Evolutionary conservation across 2,797 vertebrate species (phyloP).

Genomic region (Fistularia tabacaria): DNA sequence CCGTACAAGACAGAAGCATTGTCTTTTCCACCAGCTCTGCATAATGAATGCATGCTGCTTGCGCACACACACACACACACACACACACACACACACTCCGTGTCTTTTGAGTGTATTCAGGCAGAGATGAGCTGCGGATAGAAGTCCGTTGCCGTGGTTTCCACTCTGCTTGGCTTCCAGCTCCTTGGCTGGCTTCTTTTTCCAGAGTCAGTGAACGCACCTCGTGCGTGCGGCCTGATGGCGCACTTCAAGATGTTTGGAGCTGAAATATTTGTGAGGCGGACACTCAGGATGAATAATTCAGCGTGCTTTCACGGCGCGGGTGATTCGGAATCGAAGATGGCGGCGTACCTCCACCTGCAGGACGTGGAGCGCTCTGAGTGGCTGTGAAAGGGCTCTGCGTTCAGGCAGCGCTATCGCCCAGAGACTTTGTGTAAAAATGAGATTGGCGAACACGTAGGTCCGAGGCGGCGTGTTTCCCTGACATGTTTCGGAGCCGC

Average conservation of each 20-base stretch:
- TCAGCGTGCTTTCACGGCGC: conserved; percentile 47
- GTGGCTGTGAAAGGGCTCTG: conserved; percentile 45
- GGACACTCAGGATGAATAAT: conserved; percentile 60
- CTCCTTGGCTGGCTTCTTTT: too few species aligned
- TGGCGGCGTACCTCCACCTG: conserved; percentile 48
- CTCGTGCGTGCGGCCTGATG: conserved; percentile 22
- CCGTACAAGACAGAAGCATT: not conserved
- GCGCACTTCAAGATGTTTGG: conserved; percentile 36
- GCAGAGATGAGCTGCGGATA: too few species aligned
- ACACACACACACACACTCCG: too few species aligned
- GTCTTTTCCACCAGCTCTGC: not conserved
- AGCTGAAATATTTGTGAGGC: conserved; percentile 66
- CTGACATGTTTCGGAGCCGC: conserved; percentile 62
- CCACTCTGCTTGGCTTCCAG: too few species aligned
- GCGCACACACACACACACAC: conserved; percentile 2
- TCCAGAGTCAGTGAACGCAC: not conserved
- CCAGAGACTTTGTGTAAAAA: conserved; percentile 64
- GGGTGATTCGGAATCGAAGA: too few species aligned
- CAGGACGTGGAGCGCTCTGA: conserved; percentile 28
- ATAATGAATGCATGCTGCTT: not conserved
- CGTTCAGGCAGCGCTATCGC: conserved; percentile 39
- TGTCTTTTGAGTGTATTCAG: too few species aligned
- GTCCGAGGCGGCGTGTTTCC: conserved; percentile 64
- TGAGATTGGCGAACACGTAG: conserved; percentile 62
- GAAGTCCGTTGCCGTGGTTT: too few species aligned